A percentile compares a stretch with the other conserved stretches of the same genome.
Evolutionary conservation across 1,140 invertebrate species (phyloP).

Genomic region (Trichomalopsis sarcophagae): DNA sequence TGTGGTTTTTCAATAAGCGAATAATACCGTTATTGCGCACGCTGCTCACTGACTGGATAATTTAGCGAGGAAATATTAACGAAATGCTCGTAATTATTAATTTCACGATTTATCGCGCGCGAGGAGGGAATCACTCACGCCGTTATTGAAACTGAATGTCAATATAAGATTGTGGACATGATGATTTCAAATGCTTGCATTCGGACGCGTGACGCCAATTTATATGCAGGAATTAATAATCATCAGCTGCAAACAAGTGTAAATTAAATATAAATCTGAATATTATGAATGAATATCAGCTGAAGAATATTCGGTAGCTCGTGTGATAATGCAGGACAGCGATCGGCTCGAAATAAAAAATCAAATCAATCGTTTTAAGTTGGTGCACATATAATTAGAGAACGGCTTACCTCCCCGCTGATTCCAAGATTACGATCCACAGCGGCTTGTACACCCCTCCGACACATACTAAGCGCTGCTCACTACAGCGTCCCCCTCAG

Average conservation of each 20-base stretch:
- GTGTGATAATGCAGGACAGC: too few species aligned
- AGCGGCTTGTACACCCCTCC: background rate
- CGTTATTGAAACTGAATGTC: background rate
- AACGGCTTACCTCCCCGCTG: background rate
- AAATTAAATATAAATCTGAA: too few species aligned
- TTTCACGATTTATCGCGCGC: constrained; percentile 4
- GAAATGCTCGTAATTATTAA: background rate
- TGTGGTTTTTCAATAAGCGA: background rate
- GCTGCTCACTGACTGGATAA: background rate
- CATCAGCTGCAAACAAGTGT: too few species aligned
- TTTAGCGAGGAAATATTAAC: background rate
- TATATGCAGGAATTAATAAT: background rate
- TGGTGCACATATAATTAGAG: constrained; percentile 22
- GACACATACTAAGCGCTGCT: background rate
- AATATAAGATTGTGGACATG: too few species aligned
- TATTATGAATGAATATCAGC: too few species aligned
- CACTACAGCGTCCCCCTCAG: background rate
- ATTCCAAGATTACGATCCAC: constrained; percentile 22
- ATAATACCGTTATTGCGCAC: constrained; percentile 2
- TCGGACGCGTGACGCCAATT: background rate
- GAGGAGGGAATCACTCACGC: background rate
- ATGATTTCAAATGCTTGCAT: background rate
- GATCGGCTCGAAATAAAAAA: too few species aligned
- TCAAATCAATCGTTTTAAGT: too few species aligned
- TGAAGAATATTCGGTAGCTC: too few species aligned